phyloP scores from a whole-genome alignment of 2,888 invertebrate genomes.

The Thereva nobilitata region DNA sequence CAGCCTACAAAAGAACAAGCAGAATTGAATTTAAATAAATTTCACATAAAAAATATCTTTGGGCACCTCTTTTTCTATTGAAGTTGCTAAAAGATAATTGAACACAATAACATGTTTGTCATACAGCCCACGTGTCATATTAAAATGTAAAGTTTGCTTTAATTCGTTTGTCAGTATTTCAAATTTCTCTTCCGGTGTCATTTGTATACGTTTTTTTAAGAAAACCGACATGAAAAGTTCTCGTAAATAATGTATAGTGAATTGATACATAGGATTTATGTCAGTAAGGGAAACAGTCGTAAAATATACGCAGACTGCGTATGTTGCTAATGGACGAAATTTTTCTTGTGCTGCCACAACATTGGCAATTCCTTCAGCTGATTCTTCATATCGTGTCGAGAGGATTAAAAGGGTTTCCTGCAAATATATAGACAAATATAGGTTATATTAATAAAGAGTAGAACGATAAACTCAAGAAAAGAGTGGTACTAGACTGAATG shows the following conservation, averaged over 20 bases:
- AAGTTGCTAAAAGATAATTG: slow-evolving; percentile 79
- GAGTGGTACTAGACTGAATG: no score
- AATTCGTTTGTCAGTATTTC: slow-evolving; percentile 75
- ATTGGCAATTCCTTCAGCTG: slow-evolving; percentile 84
- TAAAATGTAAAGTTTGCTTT: slow-evolving; percentile 79
- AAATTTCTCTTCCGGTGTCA: slow-evolving; percentile 68
- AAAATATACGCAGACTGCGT: slow-evolving; percentile 89
- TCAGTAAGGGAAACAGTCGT: slow-evolving; percentile 86
- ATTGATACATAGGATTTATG: slow-evolving; percentile 96
- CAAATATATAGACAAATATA: slow-evolving; percentile 27
- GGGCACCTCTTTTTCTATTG: slow-evolving; percentile 66
- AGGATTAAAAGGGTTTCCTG: slow-evolving; percentile 90
- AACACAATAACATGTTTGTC: slow-evolving; percentile 89
- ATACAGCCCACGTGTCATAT: slow-evolving; percentile 87
- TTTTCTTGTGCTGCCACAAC: slow-evolving; percentile 84
- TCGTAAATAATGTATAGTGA: slow-evolving; percentile 87
- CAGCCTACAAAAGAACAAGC: slow-evolving; percentile 52
- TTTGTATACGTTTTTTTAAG: slow-evolving; percentile 62
- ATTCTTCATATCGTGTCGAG: slow-evolving; percentile 81
- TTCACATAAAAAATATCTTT: slow-evolving; percentile 2
- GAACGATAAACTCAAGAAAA: no score
- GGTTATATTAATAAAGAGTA: no score
- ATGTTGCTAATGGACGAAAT: slow-evolving; percentile 81
- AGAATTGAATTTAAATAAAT: background rate
- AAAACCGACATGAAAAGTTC: slow-evolving; percentile 79